Conservation (phyloP, 2,113 vertebrate species). For the Electrona antarctica region DNA sequence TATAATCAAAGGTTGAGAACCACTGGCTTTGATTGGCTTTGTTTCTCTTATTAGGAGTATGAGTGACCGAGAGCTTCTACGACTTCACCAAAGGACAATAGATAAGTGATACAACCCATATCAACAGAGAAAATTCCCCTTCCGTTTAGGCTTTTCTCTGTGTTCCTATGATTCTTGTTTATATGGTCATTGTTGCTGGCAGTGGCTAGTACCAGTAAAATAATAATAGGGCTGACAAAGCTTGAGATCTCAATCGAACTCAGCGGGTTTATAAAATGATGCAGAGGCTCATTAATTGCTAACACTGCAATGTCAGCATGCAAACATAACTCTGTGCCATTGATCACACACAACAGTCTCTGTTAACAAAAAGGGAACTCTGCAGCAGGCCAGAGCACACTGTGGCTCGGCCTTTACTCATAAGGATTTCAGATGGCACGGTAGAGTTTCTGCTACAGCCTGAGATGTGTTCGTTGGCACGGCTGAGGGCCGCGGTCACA, state of each 20-base stretch:
- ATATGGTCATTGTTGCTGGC: too few species aligned
- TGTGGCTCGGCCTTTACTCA: constrained; percentile 12
- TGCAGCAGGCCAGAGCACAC: constrained; percentile 18
- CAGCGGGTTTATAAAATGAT: constrained; percentile 11
- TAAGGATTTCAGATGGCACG: constrained; percentile 38
- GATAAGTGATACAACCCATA: too few species aligned
- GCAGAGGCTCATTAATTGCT: background rate
- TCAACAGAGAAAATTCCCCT: too few species aligned
- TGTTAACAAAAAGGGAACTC: background rate
- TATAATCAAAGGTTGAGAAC: too few species aligned
- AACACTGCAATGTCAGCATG: background rate
- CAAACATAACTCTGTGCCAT: constrained; percentile 20
- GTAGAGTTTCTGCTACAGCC: constrained; percentile 39
- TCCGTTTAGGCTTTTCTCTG: too few species aligned
- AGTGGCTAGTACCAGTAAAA: too few species aligned
- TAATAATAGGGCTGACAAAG: too few species aligned
- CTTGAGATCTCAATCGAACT: constrained; percentile 16
- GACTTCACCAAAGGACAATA: too few species aligned
- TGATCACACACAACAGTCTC: constrained; percentile 27
- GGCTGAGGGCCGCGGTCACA: constrained; percentile 25
- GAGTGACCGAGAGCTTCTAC: too few species aligned
- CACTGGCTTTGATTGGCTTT: too few species aligned
- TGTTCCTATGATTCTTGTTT: too few species aligned
- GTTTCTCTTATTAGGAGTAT: too few species aligned
- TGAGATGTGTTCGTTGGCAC: constrained; percentile 61